Conservation (phyloP, 2,888 invertebrate genomes). For the Belgica antarctica region DNA sequence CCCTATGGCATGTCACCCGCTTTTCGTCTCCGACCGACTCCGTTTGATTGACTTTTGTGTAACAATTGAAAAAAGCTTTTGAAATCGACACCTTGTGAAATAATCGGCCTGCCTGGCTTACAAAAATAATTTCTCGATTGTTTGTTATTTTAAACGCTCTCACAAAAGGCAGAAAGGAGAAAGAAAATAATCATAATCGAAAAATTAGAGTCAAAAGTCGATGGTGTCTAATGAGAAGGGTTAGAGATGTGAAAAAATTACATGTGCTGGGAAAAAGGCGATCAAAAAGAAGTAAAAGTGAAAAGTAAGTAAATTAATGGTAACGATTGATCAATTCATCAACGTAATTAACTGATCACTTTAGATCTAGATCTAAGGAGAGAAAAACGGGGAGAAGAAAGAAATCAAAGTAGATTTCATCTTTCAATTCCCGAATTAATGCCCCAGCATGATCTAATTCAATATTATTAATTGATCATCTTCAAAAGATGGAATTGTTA, state of each 20-base stretch:
- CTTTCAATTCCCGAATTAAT: conserved; percentile 24
- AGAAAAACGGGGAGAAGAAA: too few species aligned
- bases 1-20: conserved; percentile 19
- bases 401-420: conserved; percentile 26
- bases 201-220: conserved; percentile 18
- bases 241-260: not conserved
- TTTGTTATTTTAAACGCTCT: conserved; percentile 24
- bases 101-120: not conserved
- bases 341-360: conserved; percentile 28
- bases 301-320: conserved; percentile 6
- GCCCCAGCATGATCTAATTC: conserved; percentile 13
- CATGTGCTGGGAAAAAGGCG: not conserved
- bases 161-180: not conserved
- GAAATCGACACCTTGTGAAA: conserved; percentile 28
- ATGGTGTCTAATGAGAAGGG: not conserved
- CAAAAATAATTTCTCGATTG: conserved; percentile 3
- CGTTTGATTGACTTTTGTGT: conserved; percentile 23
- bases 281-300: not conserved
- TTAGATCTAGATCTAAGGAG: conserved; percentile 14
- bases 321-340: conserved; percentile 33
- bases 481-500: conserved; percentile 22
- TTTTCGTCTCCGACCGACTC: not conserved
- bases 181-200: not conserved
- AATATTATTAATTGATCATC: conserved; percentile 30
- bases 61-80: conserved; percentile 30